Evolutionary conservation across 2,797 vertebrate species (phyloP).

Genomic region (Salmo trutta): DNA sequence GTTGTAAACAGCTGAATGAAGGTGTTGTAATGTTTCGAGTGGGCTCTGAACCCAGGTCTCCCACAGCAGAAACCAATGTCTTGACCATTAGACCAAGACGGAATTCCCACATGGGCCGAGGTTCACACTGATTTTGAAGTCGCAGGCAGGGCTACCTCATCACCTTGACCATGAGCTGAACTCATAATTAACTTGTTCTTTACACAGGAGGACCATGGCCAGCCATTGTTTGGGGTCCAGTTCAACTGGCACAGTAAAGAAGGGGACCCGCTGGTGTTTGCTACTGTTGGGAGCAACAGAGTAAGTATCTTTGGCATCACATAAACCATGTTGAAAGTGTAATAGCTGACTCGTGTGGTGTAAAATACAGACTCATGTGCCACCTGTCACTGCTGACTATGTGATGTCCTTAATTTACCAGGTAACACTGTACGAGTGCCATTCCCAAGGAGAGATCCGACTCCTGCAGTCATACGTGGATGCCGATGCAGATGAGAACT

Average conservation of each 20-base stretch:
- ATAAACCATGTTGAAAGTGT: neutral
- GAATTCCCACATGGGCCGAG: too few relatives aligned
- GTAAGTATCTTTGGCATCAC: constrained; percentile 68
- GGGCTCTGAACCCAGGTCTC: too few relatives aligned
- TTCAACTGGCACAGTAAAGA: constrained; percentile 99
- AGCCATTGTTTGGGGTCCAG: constrained; percentile 96
- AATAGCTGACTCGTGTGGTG: neutral
- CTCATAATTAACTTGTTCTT: neutral
- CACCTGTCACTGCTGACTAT: neutral
- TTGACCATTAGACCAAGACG: too few relatives aligned
- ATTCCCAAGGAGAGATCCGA: constrained; percentile 95
- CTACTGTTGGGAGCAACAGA: constrained; percentile 97
- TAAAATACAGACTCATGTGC: neutral
- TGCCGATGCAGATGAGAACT: constrained; percentile 98
- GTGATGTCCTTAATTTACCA: constrained; percentile 47
- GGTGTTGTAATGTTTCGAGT: neutral
- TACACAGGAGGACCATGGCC: constrained; percentile 92
- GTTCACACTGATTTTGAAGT: neutral
- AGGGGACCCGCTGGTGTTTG: constrained; percentile 96
- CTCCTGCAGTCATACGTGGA: constrained; percentile 96
- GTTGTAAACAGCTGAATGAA: neutral
- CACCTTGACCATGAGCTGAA: neutral
- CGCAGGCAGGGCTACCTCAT: neutral
- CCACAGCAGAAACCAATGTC: too few relatives aligned
- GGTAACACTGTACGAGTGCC: constrained; percentile 98